Evolutionary conservation across 2,888 invertebrate species (phyloP), one percentile per base, ranked within the genome.

Genomic region (Cataglyphis altisquamis): DNA sequence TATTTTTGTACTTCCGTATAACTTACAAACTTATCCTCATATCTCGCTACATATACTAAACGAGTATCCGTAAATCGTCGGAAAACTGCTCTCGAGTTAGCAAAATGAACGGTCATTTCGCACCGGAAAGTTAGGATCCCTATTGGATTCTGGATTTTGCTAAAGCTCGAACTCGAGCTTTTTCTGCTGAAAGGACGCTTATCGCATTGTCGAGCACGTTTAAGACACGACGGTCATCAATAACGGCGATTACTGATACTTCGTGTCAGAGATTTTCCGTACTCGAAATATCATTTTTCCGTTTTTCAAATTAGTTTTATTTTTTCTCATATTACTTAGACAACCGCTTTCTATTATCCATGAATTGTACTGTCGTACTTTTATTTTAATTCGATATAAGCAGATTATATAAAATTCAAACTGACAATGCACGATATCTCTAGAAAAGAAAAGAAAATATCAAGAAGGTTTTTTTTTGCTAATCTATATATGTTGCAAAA

Each of bases 101-200:
- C 32, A 78, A 78, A 78, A 78, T 78, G 32, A 45, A 78, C 45
- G 70, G 32, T 60, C 64, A 68, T 78, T 78, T 57, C 29, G 12
- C 21, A 57, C 41, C 29, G 68, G 41, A 68, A 68, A 32, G 32
- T 45, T 57, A 67, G 67, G 29, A 4, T 32, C 15, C 12, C 32
- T 68, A 78, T 78, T 57, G 57, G 41, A 68, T 5, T 41, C 48
- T 1, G 21, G 70, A 78, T 78, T 70, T 68, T 32, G 45, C 21
- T 41, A 21, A 39, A 67, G 57, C 18, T 70, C 32, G 29, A 55
- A 77, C 70, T 45, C 36, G 36, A 36, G 39, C 41, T 36, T 41
- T 68, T 25, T 39, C n/a, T 15, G n/a, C 18, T 41, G 57, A 70
- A n/a, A 68, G 57, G 6, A 68, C 45, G 45, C 45, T 78, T 70